phyloP scores from a whole-genome alignment of 35 echinoderm and acorn worm genomes.

The Eucidaris tribuloides region DNA sequence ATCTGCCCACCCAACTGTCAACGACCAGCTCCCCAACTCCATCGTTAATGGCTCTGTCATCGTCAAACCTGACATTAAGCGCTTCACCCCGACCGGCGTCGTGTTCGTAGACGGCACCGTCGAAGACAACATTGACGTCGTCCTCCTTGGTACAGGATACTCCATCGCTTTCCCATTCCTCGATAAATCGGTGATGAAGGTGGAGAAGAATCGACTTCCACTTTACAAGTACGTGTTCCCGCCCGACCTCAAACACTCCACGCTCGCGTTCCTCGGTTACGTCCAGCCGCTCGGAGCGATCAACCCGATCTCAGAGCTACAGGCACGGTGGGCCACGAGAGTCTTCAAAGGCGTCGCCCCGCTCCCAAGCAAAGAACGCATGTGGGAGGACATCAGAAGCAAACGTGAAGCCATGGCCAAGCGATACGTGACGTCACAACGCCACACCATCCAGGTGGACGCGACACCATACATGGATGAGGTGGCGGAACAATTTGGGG shows the following conservation, averaged over 20 bases:
- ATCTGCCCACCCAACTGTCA: conserved; percentile 51
- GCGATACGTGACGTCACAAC: conserved; percentile 65
- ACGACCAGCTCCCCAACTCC: conserved; percentile 62
- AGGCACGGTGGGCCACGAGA: conserved; percentile 71
- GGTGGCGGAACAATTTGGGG: conserved; percentile 68
- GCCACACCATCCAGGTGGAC: conserved; percentile 93
- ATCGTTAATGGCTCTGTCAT: conserved; percentile 59
- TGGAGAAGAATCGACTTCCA: conserved; percentile 58
- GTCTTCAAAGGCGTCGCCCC: conserved; percentile 61
- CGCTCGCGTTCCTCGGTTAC: conserved; percentile 72
- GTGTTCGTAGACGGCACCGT: conserved; percentile 82
- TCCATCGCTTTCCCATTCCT: conserved; percentile 78
- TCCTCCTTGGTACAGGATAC: conserved; percentile 88
- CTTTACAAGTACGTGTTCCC: conserved; percentile 89
- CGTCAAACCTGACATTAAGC: conserved; percentile 69
- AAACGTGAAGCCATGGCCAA: conserved; percentile 53
- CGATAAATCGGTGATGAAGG: conserved; percentile 41
- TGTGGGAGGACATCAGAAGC: conserved; percentile 43
- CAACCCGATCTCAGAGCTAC: conserved; percentile 85
- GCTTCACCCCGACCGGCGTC: conserved; percentile 55
- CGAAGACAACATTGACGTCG: conserved; percentile 83
- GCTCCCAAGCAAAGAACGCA: conserved; percentile 47
- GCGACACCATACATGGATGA: conserved; percentile 69
- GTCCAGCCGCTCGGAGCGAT: conserved; percentile 73
- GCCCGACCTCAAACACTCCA: conserved; percentile 34